Base-by-base conservation (phyloP, 2,113 vertebrate species). In the Brevimyrus niger region DNA sequence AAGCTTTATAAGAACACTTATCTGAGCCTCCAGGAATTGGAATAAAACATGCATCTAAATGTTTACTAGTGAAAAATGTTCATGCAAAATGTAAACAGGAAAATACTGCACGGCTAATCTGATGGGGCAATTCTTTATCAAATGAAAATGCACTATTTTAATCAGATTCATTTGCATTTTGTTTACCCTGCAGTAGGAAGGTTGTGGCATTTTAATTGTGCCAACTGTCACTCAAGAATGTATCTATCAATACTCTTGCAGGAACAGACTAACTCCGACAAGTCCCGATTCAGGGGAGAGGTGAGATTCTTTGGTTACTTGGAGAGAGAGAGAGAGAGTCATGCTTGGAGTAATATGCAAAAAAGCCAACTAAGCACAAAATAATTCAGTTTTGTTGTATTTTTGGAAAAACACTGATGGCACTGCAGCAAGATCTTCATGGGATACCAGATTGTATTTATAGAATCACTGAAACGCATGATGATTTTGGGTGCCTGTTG, bases 221-320 rank as follows among this genome's bases (percentile, higher is more conserved):
- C 73, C 73, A 80, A 80, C 73, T 80, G 73, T 80, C 73, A 80
- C 73, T 80, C 73, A 80, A 80, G 73, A 80, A 80, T 80, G 73
- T 42, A 80, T 80, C 73, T 80, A 80, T 80, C 73, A 80, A 80
- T 80, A 80, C 31, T 38, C 17, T 42, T 17, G 73, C 73, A 80
- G 73, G 73, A 80, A 80, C 15, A 80, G 73, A 80, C 73, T 80
- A 80, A 80, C 35, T 42, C 73, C 73, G 6, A 80, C 73, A 80
- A 80, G 73, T 80, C 73, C 73, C 17, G 35, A 80, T 38, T 80
- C 73, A 80, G 15, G 73, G 73, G 73, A 80, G 73, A 80, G 73
- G 73, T 80, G 73, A 80, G 73, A 80, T 80, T 80, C 73, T 80
- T 80, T 19, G 31, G 73, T 80, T 80, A 80, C 73, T 42, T 69